phyloP scores from a whole-genome alignment of 1,140 invertebrate genomes.

The Reticulitermes speratus region DNA sequence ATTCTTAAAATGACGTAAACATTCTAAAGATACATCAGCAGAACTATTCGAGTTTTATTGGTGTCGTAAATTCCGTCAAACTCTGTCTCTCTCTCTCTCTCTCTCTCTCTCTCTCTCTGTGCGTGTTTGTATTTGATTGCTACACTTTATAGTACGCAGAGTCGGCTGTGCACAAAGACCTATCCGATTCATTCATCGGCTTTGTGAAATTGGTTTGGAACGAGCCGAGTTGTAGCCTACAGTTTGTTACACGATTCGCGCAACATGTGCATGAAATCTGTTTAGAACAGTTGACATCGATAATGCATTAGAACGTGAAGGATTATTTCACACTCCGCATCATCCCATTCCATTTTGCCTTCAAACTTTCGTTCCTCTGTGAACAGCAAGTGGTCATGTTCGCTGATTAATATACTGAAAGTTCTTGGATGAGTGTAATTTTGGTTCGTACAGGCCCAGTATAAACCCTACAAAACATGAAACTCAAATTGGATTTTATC shows the following conservation, averaged over 20 bases:
- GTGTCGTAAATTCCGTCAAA: not conserved
- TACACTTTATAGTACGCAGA: constrained; percentile 9
- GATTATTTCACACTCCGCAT: not conserved
- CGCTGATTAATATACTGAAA: no score
- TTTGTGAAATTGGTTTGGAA: constrained; percentile 13
- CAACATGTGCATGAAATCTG: not conserved
- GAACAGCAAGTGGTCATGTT: no score
- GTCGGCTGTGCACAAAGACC: not conserved
- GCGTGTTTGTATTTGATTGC: not conserved
- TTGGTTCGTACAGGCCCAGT: no score
- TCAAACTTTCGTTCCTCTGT: no score
- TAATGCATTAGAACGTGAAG: not conserved
- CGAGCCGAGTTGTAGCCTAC: not conserved
- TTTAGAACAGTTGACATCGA: not conserved
- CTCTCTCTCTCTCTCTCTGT: not conserved
- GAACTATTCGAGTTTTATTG: not conserved
- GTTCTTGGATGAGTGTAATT: no score
- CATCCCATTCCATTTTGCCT: not conserved
- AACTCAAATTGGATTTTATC: no score
- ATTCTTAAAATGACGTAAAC: not conserved
- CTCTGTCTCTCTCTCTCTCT: not conserved
- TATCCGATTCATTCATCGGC: constrained; percentile 14
- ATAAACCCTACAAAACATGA: no score
- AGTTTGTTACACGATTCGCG: constrained; percentile 8
- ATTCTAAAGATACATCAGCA: not conserved